Conservation (phyloP, 2,113 vertebrate genomes). For the Peucedramus taeniatus region DNA sequence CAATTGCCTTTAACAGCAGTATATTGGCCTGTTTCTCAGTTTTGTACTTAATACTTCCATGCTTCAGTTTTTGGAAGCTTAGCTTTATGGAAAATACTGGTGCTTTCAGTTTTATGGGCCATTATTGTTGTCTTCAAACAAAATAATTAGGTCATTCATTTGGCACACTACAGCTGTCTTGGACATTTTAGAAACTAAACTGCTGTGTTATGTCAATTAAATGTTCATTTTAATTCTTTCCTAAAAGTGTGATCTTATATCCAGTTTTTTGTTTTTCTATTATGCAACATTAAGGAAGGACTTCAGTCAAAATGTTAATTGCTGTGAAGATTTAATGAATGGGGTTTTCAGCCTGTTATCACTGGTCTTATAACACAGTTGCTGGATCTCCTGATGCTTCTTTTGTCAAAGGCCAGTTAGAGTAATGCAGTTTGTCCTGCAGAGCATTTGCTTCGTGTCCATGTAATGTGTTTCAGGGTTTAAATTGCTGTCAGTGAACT, state of each 20-base stretch:
- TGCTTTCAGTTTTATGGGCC: not conserved
- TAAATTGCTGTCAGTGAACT: not conserved
- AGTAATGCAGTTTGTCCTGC: not conserved
- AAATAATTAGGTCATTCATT: slow-evolving; percentile 36
- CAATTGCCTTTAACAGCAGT: not conserved
- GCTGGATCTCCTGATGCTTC: slow-evolving; percentile 4
- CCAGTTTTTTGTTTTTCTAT: slow-evolving; percentile 8
- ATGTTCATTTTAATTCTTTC: not conserved
- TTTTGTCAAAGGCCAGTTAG: not conserved
- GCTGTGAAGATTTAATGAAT: not conserved
- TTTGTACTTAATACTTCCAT: not conserved
- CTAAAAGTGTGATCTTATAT: not conserved
- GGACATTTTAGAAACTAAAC: not conserved
- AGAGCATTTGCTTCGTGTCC: not conserved
- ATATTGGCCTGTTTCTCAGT: not conserved
- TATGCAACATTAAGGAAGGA: not conserved
- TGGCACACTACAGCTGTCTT: slow-evolving; percentile 6
- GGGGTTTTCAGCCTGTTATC: slow-evolving; percentile 30
- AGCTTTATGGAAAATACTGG: slow-evolving; percentile 19
- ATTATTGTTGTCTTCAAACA: slow-evolving; percentile 17
- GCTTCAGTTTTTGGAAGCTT: not conserved
- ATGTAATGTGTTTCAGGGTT: not conserved
- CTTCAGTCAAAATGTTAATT: slow-evolving; percentile 8
- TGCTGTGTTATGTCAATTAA: not conserved
- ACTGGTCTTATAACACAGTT: not conserved